Base-by-base conservation (phyloP, 2,888 invertebrate genomes). In the Heliconius ismenius region DNA sequence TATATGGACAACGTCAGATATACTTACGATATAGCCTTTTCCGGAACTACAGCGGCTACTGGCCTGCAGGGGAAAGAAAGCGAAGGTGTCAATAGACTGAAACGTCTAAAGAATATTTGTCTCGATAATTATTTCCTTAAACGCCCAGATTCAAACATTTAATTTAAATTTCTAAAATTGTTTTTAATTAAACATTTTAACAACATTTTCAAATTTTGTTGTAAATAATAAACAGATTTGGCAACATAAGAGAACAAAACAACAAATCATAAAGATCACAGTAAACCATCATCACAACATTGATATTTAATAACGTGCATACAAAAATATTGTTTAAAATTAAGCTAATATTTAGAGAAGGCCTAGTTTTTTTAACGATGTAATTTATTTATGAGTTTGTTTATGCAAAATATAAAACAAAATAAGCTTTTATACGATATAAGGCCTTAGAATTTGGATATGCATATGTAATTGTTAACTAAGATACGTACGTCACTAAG, bases 11-110 rank as follows among this genome's bases (percentile, higher is more conserved):
- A 91, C 89, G 91, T 88, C 90, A 89, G 86, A 85, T 89, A 94
- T 96, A 97, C 98, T 97, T 96, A 98, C 98, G 97, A 97, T 97
- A 97, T 97, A 97, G 96, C 97, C 97, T 96, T 97, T 97, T 95
- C 97, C 97, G 95, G 97, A 97, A 96, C 97, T 97, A 96, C 97
- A 97, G 95, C 97, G 97, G 96, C 97, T 97, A 96, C 97, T 97
- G 94, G 97, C 97, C 97, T 97, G 95, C 91, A 91, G 91, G 92
- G 95, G 92, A 91, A 94, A 92, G 91, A 94, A 93, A 93, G 94
- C 93, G 93, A 92, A 94, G 92, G 91, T 91, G 91, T 94, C 91
- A 93, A 92, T 93, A 92, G 92, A 90, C 85, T 87, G 88, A 89
- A 91, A 74, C 73, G 75, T 80, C 80, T 77, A 74, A 78, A 73